Conservation (phyloP, 2,113 vertebrate genomes). For the Campylomormyrus tamandua region DNA sequence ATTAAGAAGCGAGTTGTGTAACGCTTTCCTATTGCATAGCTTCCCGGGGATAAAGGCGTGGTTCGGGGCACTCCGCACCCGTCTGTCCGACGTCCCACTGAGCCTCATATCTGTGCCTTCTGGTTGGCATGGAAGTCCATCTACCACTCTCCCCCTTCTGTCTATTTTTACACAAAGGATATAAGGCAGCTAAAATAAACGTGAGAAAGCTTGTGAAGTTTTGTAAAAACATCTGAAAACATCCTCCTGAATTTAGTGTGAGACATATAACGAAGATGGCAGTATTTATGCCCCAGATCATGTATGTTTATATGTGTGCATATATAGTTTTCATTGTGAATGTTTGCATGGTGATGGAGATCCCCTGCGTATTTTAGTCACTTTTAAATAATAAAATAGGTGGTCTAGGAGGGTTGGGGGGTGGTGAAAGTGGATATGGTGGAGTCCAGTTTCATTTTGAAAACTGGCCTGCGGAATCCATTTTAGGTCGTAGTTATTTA, state of each 20-base stretch:
- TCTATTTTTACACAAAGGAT: background rate
- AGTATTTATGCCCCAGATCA: background rate
- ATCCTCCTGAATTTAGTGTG: background rate
- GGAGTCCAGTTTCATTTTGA: slow-evolving; percentile 6
- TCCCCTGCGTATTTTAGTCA: background rate
- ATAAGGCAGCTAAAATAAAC: background rate
- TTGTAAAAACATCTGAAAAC: background rate
- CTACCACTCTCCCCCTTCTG: background rate
- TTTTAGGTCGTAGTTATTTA: background rate
- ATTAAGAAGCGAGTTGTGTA: background rate
- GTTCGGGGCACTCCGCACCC: background rate
- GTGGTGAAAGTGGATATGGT: slow-evolving; percentile 8
- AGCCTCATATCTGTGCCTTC: slow-evolving; percentile 5
- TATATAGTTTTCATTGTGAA: background rate
- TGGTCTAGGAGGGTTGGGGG: background rate
- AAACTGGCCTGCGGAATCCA: background rate
- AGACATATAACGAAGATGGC: background rate
- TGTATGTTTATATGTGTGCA: background rate
- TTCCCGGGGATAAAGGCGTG: slow-evolving; percentile 1
- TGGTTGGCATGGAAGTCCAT: background rate
- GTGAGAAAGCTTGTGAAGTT: background rate
- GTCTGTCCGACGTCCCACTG: background rate
- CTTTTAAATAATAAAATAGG: slow-evolving; percentile 18
- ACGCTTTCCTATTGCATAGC: background rate
- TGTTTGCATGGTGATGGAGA: background rate